These are phyloP conservation scores for Ormyrus pomaceus DNA, from an alignment of 2,888 invertebrate genomes.

Conservation along the genomic window DNA sequence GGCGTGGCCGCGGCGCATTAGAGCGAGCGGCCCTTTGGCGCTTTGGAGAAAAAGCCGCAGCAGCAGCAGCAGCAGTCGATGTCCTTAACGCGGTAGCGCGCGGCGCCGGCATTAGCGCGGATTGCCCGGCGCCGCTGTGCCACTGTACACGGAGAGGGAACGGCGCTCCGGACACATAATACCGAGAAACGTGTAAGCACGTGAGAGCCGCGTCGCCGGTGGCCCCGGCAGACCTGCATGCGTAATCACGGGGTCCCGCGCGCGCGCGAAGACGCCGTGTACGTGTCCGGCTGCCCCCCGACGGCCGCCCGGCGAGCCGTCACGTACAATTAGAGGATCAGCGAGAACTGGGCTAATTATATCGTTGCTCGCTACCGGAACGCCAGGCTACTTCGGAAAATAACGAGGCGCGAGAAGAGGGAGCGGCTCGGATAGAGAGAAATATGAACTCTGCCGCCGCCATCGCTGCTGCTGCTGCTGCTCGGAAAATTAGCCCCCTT, in stretches of 20 bases:
- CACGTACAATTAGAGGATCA: constrained; percentile 10
- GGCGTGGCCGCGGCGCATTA: constrained; percentile 31
- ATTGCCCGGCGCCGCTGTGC: too few relatives aligned
- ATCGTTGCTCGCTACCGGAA: constrained; percentile 26
- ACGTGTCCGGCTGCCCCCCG: not conserved
- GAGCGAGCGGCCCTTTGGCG: not conserved
- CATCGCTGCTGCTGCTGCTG: too few relatives aligned
- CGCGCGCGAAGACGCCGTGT: constrained; percentile 9
- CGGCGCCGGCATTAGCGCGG: too few relatives aligned
- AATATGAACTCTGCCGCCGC: constrained; percentile 6
- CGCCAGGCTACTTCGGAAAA: constrained; percentile 12
- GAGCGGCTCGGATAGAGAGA: not conserved
- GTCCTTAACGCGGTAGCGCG: not conserved
- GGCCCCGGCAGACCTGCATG: constrained; percentile 18
- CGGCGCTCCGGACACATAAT: constrained; percentile 1
- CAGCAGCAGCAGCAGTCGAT: not conserved
- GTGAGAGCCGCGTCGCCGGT: not conserved
- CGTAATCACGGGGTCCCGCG: constrained; percentile 9
- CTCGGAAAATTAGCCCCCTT: too few relatives aligned
- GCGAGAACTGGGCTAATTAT: constrained; percentile 42
- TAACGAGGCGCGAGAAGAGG: constrained; percentile 17
- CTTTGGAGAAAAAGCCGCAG: not conserved
- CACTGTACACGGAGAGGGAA: not conserved
- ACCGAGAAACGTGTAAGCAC: constrained; percentile 37
- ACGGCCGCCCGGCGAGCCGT: not conserved